Evolutionary conservation across 2,888 invertebrate species (phyloP).

Genomic region (Drosophila emarginata): DNA sequence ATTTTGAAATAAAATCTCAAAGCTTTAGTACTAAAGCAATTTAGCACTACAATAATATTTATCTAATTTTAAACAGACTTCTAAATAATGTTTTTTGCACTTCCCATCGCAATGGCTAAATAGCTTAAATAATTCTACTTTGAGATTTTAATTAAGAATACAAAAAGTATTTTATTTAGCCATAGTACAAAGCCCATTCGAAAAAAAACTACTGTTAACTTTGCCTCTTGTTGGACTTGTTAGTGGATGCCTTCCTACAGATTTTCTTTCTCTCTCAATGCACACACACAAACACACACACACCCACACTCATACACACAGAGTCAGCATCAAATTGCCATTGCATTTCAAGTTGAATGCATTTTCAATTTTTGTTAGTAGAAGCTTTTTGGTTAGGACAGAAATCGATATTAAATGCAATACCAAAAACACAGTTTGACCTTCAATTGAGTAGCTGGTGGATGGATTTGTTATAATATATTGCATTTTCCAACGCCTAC

Average conservation of each 20-base stretch:
- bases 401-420: slow-evolving; percentile 37
- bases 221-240: slow-evolving; percentile 2
- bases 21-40: no score
- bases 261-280: neutral
- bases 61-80: no score
- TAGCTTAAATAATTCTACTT: no score
- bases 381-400: slow-evolving; percentile 13
- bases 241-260: neutral
- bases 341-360: slow-evolving; percentile 39
- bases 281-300: neutral
- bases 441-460: slow-evolving; percentile 9
- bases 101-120: no score
- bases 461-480: slow-evolving; percentile 15
- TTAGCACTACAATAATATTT: no score
- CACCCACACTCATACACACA: neutral
- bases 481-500: slow-evolving; percentile 14
- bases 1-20: no score
- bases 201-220: slow-evolving; percentile 4
- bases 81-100: no score
- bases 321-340: slow-evolving; percentile 1
- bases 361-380: slow-evolving; percentile 15
- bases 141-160: no score
- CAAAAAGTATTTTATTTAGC: no score
- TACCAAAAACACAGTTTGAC: neutral
- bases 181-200: neutral